Conservation (phyloP, 2,797 vertebrate species). For the Macropodus opercularis region DNA sequence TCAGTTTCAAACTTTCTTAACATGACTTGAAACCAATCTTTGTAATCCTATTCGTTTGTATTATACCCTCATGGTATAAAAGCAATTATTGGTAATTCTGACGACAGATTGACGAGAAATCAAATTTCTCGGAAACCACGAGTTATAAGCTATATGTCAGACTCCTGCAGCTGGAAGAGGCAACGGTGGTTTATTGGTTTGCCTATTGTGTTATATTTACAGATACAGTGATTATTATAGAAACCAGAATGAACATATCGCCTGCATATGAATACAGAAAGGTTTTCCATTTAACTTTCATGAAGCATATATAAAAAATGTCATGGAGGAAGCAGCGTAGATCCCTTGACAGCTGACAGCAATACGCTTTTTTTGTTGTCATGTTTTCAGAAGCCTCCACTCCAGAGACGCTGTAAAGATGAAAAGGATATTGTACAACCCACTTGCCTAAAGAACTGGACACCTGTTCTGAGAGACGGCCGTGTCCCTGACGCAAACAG, state of each 20-base stretch:
- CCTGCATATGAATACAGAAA: conserved; percentile 6
- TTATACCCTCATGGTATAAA: too few relatives aligned
- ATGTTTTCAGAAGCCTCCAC: conserved; percentile 52
- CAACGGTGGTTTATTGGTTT: too few relatives aligned
- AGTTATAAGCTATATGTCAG: too few relatives aligned
- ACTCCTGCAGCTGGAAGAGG: too few relatives aligned
- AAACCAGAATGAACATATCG: background rate
- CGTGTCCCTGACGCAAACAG: conserved; percentile 49
- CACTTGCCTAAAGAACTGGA: conserved; percentile 53
- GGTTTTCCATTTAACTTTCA: conserved; percentile 9
- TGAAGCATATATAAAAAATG: conserved; percentile 61
- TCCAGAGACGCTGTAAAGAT: conserved; percentile 56
- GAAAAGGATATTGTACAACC: conserved; percentile 63
- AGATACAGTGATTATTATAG: too few relatives aligned
- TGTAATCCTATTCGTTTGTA: too few relatives aligned
- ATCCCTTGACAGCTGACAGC: conserved; percentile 51
- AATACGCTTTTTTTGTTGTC: conserved; percentile 22
- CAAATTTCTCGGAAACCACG: too few relatives aligned
- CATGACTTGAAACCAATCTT: too few relatives aligned
- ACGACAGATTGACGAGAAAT: too few relatives aligned
- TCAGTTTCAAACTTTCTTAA: too few relatives aligned
- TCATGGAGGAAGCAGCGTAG: conserved; percentile 43
- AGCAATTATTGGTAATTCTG: too few relatives aligned
- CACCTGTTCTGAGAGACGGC: conserved; percentile 72
- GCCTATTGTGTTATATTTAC: too few relatives aligned